phyloP scores from a whole-genome alignment of 2,888 invertebrate genomes.

The Eristalis intricaria region DNA sequence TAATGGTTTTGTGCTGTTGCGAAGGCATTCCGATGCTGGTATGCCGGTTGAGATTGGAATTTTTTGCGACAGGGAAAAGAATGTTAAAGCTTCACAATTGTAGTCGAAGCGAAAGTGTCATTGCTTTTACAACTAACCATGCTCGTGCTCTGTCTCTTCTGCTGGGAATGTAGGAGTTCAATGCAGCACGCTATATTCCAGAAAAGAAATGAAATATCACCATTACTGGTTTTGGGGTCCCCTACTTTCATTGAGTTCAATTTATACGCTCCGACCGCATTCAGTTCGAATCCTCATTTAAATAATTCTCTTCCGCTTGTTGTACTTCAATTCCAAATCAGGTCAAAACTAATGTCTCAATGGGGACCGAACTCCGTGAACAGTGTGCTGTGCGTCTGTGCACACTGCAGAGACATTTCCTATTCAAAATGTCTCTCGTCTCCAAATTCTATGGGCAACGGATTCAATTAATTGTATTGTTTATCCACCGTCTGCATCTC shows the following conservation, averaged over 20 bases:
- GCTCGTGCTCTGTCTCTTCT: too few species aligned
- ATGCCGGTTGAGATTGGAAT: not conserved
- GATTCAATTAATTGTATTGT: conserved; percentile 65
- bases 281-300: conserved; percentile 38
- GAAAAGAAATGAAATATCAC: too few species aligned
- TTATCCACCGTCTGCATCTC: conserved; percentile 14
- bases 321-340: conserved; percentile 53
- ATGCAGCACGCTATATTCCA: too few species aligned
- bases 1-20: conserved; percentile 7
- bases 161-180: too few species aligned
- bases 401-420: not conserved
- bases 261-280: not conserved
- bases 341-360: conserved; percentile 65
- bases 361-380: conserved; percentile 23
- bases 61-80: not conserved
- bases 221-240: not conserved
- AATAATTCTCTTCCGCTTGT: conserved; percentile 51
- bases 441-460: conserved; percentile 34
- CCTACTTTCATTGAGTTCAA: not conserved
- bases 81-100: too few species aligned
- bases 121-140: too few species aligned
- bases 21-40: not conserved
- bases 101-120: too few species aligned
- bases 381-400: conserved; percentile 19
- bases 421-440: not conserved